These are phyloP conservation scores for Barnardius zonarius DNA, from an alignment of 2,113 vertebrate genomes.

Conservation along the genomic window DNA sequence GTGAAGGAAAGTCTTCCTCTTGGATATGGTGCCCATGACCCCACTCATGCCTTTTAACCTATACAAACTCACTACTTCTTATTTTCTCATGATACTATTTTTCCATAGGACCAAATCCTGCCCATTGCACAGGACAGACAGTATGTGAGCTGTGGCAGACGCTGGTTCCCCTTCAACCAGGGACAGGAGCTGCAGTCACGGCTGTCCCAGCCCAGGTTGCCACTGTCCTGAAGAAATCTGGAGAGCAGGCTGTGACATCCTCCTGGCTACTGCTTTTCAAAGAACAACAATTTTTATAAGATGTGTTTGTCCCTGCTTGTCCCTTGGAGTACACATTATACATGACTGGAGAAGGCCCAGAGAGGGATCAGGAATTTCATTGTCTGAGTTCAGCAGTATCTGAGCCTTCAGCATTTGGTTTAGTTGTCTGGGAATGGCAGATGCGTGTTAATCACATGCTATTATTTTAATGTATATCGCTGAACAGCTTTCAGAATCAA, in stretches of 20 bases:
- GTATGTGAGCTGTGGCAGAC: accelerated
- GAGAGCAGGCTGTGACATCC: not conserved
- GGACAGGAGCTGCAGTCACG: not conserved
- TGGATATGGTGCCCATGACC: not conserved
- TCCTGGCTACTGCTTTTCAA: not conserved
- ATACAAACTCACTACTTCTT: not conserved
- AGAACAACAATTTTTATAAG: not conserved
- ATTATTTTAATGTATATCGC: not conserved
- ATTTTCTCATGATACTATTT: accelerated
- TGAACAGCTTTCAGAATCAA: not conserved
- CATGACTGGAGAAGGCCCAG: not conserved
- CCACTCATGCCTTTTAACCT: not conserved
- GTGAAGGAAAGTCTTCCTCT: not conserved
- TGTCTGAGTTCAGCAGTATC: not conserved
- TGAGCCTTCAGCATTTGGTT: not conserved
- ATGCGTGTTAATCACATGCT: not conserved
- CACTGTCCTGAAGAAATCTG: not conserved
- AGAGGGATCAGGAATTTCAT: not conserved
- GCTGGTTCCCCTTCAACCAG: not conserved
- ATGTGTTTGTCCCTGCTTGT: not conserved
- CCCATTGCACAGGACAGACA: not conserved
- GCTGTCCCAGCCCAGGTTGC: not conserved
- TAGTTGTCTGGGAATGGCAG: not conserved
- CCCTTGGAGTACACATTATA: accelerated
- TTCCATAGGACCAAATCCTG: accelerated